These are phyloP conservation scores for Heterohyrax brucei DNA, from an alignment of 2,797 vertebrate species.

Conservation along the genomic window DNA sequence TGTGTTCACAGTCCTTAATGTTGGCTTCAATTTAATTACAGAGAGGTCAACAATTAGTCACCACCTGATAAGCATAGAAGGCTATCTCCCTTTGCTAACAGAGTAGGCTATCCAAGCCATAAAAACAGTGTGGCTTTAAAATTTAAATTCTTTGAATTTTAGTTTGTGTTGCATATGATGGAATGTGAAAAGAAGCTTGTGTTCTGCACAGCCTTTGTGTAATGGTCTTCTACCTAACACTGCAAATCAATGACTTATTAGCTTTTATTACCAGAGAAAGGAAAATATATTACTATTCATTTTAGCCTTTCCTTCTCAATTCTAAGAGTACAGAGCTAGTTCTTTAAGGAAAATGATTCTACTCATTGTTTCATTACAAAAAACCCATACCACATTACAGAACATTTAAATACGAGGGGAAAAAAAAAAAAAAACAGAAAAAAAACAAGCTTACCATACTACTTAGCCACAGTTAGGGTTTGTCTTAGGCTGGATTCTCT, in stretches of 20 bases:
- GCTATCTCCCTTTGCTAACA: conserved; percentile 74
- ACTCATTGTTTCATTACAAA: conserved; percentile 72
- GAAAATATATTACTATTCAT: conserved; percentile 73
- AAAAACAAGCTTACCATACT: not conserved
- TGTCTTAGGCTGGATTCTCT: too few species aligned
- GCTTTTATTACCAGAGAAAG: conserved; percentile 64
- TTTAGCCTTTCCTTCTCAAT: conserved; percentile 56
- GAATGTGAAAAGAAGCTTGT: conserved; percentile 28
- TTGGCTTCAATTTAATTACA: not conserved
- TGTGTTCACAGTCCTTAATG: not conserved
- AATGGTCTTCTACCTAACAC: conserved; percentile 32
- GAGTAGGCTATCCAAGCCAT: not conserved
- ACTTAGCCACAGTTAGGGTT: not conserved
- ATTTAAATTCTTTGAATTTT: conserved; percentile 56
- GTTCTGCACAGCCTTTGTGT: not conserved
- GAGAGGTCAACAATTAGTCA: conserved; percentile 50
- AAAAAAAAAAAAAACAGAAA: not conserved
- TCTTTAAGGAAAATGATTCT: conserved; percentile 71
- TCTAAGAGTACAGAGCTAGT: not conserved
- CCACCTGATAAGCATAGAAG: conserved; percentile 27
- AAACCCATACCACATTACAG: conserved; percentile 26
- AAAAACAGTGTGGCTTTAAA: conserved; percentile 51
- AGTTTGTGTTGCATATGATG: conserved; percentile 50
- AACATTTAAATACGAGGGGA: conserved; percentile 55
- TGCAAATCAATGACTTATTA: conserved; percentile 79